Conservation (phyloP, 1,140 invertebrate genomes). For the Hirudo medicinalis region DNA sequence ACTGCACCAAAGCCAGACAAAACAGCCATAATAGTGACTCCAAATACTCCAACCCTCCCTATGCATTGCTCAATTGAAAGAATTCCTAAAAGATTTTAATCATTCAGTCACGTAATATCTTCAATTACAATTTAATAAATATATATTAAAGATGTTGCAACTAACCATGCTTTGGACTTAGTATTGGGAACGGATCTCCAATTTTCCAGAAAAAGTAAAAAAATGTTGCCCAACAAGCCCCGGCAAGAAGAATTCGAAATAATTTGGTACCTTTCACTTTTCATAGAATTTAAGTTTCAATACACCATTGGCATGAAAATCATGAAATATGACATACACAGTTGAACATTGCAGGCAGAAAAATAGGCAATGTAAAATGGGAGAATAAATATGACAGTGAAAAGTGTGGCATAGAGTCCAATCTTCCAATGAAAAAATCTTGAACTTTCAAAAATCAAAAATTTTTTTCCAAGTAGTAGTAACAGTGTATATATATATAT, state of each 20-base stretch:
- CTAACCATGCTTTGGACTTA: slow-evolving; percentile 73
- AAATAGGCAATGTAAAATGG: slow-evolving; percentile 95
- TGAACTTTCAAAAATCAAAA: slow-evolving; percentile 52
- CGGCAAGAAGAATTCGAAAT: slow-evolving; percentile 54
- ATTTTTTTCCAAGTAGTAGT: not conserved
- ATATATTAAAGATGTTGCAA: not conserved
- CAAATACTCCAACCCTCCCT: slow-evolving; percentile 86
- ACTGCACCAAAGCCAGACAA: slow-evolving; percentile 99
- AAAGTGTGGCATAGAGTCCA: slow-evolving; percentile 74
- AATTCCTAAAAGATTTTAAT: slow-evolving; percentile 47
- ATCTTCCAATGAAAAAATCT: slow-evolving; percentile 92
- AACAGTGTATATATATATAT: too few relatives aligned
- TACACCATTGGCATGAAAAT: too few relatives aligned
- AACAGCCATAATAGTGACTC: slow-evolving; percentile 98
- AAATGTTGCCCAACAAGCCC: slow-evolving; percentile 75
- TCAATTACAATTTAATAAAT: not conserved
- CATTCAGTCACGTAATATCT: slow-evolving; percentile 15
- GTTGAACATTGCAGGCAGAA: slow-evolving; percentile 73
- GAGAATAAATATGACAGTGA: slow-evolving; percentile 87
- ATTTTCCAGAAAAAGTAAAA: slow-evolving; percentile 97
- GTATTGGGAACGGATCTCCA: slow-evolving; percentile 94
- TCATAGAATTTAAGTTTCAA: slow-evolving; percentile 22
- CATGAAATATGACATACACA: slow-evolving; percentile 53
- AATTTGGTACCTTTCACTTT: slow-evolving; percentile 52
- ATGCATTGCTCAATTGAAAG: slow-evolving; percentile 87